A percentile compares a stretch with the other conserved stretches of the same genome.
phyloP scores from a whole-genome alignment of 2,888 invertebrate genomes.

The Tipula vernalis region DNA sequence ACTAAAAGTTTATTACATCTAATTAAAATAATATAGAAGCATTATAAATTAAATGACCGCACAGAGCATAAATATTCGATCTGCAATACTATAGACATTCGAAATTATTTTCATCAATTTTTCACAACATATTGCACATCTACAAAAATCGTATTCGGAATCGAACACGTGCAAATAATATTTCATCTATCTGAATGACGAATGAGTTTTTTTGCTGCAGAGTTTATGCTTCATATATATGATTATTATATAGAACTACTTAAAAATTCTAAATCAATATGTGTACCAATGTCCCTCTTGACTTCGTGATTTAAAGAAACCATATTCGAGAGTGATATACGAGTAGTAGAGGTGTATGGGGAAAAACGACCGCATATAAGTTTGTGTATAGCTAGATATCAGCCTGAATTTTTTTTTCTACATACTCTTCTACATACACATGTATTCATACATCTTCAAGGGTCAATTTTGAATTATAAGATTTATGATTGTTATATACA shows the following conservation, averaged over 20 bases:
- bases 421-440: background rate
- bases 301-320: background rate
- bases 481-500: background rate
- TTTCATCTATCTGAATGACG: background rate
- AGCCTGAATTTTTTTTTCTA: no score
- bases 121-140: background rate
- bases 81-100: no score
- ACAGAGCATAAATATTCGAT: no score
- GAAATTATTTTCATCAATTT: background rate
- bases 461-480: slow-evolving; percentile 4
- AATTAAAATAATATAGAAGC: no score
- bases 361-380: no score
- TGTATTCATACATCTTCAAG: background rate
- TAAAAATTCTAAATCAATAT: background rate
- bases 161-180: slow-evolving; percentile 4
- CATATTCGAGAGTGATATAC: background rate
- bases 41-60: no score
- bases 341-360: background rate
- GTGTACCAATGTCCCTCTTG: background rate
- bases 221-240: background rate
- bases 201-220: background rate
- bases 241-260: background rate
- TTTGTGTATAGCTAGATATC: no score
- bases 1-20: no score
- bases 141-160: background rate